A percentile compares a stretch with the other conserved stretches of the same genome.
These are phyloP conservation scores for Bradypodion pumilum DNA, from an alignment of 2,797 vertebrate genomes.

Conservation along the genomic window DNA sequence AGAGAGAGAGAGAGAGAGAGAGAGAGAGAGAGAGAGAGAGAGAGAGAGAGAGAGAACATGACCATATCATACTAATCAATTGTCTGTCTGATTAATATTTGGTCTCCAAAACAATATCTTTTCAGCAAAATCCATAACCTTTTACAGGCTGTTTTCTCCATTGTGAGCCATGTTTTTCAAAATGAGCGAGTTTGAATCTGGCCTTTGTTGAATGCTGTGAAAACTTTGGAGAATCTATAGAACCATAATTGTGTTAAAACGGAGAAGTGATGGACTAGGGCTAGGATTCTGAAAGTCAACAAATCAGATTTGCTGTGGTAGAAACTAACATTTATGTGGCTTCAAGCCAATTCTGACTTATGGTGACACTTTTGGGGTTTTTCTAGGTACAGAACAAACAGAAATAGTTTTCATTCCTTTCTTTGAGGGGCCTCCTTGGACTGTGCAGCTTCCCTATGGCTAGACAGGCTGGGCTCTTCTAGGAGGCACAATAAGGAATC, in stretches of 20 bases:
- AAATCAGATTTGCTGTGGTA: background rate
- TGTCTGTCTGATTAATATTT: constrained; percentile 45
- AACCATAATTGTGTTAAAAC: background rate
- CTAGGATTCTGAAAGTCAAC: background rate
- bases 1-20: background rate
- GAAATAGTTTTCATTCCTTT: too few species aligned
- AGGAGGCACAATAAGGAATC: too few species aligned
- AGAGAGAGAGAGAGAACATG: too few species aligned
- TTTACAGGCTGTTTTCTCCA: background rate
- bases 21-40: background rate
- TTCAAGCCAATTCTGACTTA: too few species aligned
- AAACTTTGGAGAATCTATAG: background rate
- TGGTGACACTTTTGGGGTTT: too few species aligned
- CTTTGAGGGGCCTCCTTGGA: too few species aligned
- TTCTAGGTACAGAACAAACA: too few species aligned
- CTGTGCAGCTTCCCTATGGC: too few species aligned
- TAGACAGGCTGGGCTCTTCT: too few species aligned
- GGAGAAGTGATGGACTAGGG: background rate
- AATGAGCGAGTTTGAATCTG: background rate
- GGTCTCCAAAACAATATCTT: constrained; percentile 21
- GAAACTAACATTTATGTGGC: too few species aligned
- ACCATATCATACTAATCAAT: constrained; percentile 28
- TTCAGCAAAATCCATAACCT: constrained; percentile 16
- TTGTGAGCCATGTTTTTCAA: background rate
- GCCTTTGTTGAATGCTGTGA: background rate